Percentiles rank a stretch among this genome's conserved stretches.
Evolutionary conservation across 1,140 invertebrate genomes (phyloP).

Genomic region (Zaprionus capensis): DNA sequence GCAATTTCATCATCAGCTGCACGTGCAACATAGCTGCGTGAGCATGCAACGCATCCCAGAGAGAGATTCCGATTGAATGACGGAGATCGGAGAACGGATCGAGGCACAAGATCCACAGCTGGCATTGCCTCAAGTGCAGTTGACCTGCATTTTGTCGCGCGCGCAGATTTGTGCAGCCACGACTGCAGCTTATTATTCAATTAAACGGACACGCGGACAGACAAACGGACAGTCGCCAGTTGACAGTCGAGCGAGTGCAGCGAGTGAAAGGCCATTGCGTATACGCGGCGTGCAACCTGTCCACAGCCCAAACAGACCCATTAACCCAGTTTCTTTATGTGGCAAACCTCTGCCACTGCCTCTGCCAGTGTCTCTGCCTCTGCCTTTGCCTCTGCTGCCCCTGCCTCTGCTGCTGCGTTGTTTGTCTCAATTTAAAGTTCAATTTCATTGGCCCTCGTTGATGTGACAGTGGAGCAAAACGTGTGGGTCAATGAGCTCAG

Average conservation of each 20-base stretch:
- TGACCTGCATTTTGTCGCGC: slow-evolving; percentile 71
- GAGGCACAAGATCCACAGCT: background rate
- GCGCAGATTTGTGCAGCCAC: slow-evolving; percentile 62
- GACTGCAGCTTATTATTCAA: slow-evolving; percentile 72
- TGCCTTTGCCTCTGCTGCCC: slow-evolving; percentile 15
- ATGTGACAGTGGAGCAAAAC: slow-evolving; percentile 68
- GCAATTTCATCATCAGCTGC: slow-evolving; percentile 59
- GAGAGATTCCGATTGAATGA: slow-evolving; percentile 14
- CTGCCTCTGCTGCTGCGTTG: slow-evolving; percentile 54
- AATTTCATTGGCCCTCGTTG: slow-evolving; percentile 81
- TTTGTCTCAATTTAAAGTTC: slow-evolving; percentile 82
- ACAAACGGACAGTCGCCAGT: slow-evolving; percentile 16
- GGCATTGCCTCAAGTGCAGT: slow-evolving; percentile 14
- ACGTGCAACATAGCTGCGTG: slow-evolving; percentile 54
- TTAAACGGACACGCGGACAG: slow-evolving; percentile 51
- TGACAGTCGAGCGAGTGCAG: slow-evolving; percentile 28
- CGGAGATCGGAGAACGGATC: background rate
- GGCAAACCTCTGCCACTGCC: slow-evolving; percentile 13
- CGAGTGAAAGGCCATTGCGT: slow-evolving; percentile 77
- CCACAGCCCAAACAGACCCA: slow-evolving; percentile 75
- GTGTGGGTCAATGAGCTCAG: slow-evolving; percentile 79
- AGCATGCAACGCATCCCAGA: slow-evolving; percentile 45
- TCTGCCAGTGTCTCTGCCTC: background rate
- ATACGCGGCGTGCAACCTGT: slow-evolving; percentile 75
- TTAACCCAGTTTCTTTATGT: slow-evolving; percentile 72